phyloP scores from a whole-genome alignment of 2,797 vertebrate genomes.

The Gorsachius magnificus region DNA sequence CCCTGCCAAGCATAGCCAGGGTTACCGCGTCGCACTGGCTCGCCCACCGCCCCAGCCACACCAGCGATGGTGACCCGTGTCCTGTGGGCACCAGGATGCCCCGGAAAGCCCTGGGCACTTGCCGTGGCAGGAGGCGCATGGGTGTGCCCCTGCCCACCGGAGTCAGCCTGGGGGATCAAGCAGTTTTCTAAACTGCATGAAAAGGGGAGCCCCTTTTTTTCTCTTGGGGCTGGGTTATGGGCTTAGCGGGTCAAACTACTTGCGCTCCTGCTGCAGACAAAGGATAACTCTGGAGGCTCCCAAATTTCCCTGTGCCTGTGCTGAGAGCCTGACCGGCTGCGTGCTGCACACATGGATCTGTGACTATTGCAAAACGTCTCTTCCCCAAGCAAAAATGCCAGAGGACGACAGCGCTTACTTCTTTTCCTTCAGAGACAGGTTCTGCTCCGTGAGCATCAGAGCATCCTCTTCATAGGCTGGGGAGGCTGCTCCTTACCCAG shows the following conservation, averaged over 20 bases:
- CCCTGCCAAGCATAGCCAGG: conserved; percentile 48
- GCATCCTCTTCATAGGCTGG: background rate
- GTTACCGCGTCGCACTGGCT: conserved; percentile 54
- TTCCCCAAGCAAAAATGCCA: background rate
- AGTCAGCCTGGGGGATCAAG: background rate
- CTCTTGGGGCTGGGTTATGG: background rate
- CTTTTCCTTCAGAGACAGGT: background rate
- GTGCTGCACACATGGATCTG: fast-evolving
- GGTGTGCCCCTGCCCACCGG: fast-evolving
- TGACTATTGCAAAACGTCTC: background rate
- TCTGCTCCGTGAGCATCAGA: background rate
- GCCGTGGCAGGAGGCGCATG: background rate
- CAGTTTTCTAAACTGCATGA: background rate
- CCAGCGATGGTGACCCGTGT: conserved; percentile 14
- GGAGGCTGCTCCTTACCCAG: background rate
- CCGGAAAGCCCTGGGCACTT: background rate
- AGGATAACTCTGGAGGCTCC: background rate
- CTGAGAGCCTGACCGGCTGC: fast-evolving
- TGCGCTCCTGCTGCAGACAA: fast-evolving
- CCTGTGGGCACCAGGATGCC: background rate
- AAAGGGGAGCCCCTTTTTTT: conserved; percentile 19
- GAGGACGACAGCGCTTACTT: fast-evolving
- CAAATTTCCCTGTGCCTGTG: fast-evolving
- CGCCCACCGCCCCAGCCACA: background rate
- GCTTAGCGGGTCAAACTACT: background rate